Evolutionary conservation across 2,888 invertebrate species (phyloP).

Genomic region (Eudemis profundana): DNA sequence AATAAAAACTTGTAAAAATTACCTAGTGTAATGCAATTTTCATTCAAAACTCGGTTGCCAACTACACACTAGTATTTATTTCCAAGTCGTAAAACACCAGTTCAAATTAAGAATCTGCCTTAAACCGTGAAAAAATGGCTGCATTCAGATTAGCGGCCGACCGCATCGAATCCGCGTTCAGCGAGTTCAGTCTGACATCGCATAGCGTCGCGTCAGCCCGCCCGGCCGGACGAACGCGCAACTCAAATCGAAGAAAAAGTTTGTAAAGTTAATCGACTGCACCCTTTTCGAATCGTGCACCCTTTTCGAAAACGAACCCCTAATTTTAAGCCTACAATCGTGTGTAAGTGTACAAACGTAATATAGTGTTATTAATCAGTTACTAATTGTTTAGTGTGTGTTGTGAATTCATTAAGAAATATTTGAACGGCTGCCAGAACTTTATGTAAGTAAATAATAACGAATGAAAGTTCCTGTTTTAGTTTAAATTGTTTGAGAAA

Average conservation of each 20-base stretch:
- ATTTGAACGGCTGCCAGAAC: constrained; percentile 38
- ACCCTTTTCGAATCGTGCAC: background rate
- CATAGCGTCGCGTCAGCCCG: constrained; percentile 40
- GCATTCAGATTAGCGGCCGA: constrained; percentile 9
- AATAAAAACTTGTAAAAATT: too few relatives aligned
- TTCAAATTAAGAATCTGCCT: constrained; percentile 24
- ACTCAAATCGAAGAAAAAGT: constrained; percentile 39
- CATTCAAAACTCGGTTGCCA: too few relatives aligned
- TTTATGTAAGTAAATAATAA: constrained; percentile 40
- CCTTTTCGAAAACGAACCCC: constrained; percentile 10
- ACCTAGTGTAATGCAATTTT: too few relatives aligned
- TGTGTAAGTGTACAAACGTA: constrained; percentile 11
- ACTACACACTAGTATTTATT: too few relatives aligned
- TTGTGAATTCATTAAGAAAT: constrained; percentile 36
- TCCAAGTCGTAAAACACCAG: background rate
- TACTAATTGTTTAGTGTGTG: constrained; percentile 37
- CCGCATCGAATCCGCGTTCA: constrained; percentile 1
- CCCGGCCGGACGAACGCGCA: constrained; percentile 2
- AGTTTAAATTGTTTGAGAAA: constrained; percentile 1
- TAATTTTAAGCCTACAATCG: background rate
- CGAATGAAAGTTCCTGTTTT: constrained; percentile 29
- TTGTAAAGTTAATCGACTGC: constrained; percentile 23
- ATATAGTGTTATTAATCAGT: constrained; percentile 11
- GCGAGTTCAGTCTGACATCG: constrained; percentile 42
- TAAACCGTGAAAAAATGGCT: constrained; percentile 34